A percentile compares a stretch with the other conserved stretches of the same genome.
Conservation (phyloP, 2,113 vertebrate species). For the Halichoerus grypus region DNA sequence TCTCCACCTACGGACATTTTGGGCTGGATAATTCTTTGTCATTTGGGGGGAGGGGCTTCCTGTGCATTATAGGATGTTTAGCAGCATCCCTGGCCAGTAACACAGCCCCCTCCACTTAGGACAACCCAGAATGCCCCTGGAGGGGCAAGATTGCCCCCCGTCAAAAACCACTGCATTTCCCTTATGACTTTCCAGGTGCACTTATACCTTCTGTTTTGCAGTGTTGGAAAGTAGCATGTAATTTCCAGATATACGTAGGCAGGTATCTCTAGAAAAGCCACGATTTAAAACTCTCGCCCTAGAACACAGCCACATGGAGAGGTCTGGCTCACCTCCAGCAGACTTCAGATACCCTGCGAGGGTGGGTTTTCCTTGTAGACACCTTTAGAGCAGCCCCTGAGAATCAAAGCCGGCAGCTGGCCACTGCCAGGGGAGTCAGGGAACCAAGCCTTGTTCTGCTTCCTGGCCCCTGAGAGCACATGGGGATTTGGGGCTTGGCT, state of each 20-base stretch:
- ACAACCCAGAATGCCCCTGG: background rate
- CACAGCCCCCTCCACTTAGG: background rate
- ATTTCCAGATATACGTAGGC: background rate
- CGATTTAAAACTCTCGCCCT: background rate
- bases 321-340: background rate
- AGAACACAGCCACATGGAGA: background rate
- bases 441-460: background rate
- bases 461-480: background rate
- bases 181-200: background rate
- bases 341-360: background rate
- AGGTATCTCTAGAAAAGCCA: background rate
- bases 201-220: background rate
- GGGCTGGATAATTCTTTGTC: background rate
- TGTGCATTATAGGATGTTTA: background rate
- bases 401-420: background rate
- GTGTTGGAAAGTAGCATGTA: background rate
- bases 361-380: background rate
- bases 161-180: background rate
- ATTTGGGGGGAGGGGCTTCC: background rate
- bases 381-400: background rate
- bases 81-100: background rate
- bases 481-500: background rate
- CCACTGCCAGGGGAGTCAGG: background rate
- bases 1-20: background rate
- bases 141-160: background rate